These are phyloP conservation scores for Mormyrops boulengeri DNA, from an alignment of 2,797 vertebrate genomes.

Conservation along the genomic window DNA sequence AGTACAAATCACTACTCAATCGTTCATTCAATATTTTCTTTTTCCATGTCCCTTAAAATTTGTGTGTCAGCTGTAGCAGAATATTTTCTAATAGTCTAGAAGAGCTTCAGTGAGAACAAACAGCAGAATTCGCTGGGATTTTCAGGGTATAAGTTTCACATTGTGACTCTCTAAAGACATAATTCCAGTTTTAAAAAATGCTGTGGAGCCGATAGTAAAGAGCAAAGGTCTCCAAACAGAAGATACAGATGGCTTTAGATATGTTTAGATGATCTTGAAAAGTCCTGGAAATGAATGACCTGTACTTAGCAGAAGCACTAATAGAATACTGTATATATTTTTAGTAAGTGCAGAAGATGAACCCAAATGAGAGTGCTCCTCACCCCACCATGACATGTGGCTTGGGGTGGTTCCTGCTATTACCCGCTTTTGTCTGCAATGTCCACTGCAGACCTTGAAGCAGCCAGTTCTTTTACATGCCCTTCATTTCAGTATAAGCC, in stretches of 20 bases:
- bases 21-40: not conserved
- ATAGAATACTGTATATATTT: not conserved
- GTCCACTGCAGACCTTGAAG: not conserved
- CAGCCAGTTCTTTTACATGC: not conserved
- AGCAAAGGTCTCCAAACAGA: not conserved
- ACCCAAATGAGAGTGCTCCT: not conserved
- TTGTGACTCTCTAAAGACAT: not conserved
- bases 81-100: not conserved
- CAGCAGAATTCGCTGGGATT: not conserved
- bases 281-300: not conserved
- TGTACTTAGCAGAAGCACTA: not conserved
- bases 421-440: not conserved
- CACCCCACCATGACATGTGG: not conserved
- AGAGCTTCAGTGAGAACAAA: not conserved
- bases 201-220: not conserved
- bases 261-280: slow-evolving; percentile 1
- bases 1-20: not conserved
- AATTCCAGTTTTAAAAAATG: not conserved
- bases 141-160: not conserved
- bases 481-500: not conserved
- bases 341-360: not conserved
- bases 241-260: not conserved
- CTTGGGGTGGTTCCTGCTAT: not conserved
- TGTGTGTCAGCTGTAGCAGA: not conserved
- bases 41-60: not conserved